A percentile compares a stretch with the other conserved stretches of the same genome.
Evolutionary conservation across 2,888 invertebrate genomes (phyloP).

Genomic region (Heliconius ismenius): DNA sequence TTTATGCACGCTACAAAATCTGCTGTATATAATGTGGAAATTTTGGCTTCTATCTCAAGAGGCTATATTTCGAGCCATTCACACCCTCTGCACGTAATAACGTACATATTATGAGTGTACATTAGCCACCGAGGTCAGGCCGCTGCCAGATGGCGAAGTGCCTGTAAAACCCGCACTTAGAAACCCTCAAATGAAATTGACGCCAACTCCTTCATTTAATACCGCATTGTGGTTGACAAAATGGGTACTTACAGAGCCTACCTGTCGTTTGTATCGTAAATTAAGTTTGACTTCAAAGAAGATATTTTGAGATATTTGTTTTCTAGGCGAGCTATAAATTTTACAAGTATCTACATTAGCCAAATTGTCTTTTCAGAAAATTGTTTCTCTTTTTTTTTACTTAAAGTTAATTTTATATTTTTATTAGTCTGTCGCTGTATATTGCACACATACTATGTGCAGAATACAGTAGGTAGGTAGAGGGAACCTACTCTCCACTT

Average conservation of each 20-base stretch:
- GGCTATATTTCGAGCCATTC: slow-evolving; percentile 43
- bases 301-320: neutral
- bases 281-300: slow-evolving; percentile 8
- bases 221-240: slow-evolving; percentile 30
- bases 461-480: too few species aligned
- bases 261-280: slow-evolving; percentile 7
- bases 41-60: slow-evolving; percentile 36
- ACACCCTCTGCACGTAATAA: slow-evolving; percentile 43
- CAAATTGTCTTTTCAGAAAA: neutral
- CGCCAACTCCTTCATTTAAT: slow-evolving; percentile 33
- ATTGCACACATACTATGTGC: too few species aligned
- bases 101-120: slow-evolving; percentile 42
- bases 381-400: neutral
- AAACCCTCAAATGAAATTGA: slow-evolving; percentile 42
- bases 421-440: too few species aligned
- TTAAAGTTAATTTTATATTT: too few species aligned
- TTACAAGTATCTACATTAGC: neutral
- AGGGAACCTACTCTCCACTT: too few species aligned
- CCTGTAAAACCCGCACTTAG: slow-evolving; percentile 44
- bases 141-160: slow-evolving; percentile 41
- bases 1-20: slow-evolving; percentile 20
- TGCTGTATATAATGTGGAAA: slow-evolving; percentile 23
- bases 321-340: neutral
- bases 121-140: slow-evolving; percentile 43
- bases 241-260: neutral